Conservation (phyloP, 1,140 invertebrate species). For the Eriocheir sinensis region DNA sequence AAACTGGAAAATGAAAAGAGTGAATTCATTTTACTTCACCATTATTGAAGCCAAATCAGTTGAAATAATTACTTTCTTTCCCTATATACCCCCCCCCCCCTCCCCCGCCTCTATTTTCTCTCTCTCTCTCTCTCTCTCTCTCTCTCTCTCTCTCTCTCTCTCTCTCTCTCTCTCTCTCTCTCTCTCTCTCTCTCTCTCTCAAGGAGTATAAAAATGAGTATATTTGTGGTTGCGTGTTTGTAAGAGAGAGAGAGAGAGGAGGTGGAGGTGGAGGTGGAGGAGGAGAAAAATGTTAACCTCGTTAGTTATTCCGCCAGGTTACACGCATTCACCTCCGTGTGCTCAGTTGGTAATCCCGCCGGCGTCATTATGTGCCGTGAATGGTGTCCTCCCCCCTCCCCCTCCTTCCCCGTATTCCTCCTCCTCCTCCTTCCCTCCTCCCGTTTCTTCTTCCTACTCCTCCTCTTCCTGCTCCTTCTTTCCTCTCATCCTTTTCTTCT, state of each 20-base stretch:
- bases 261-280: background rate
- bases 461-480: background rate
- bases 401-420: background rate
- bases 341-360: constrained; percentile 44
- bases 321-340: constrained; percentile 63
- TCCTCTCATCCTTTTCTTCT: background rate
- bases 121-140: too few species aligned
- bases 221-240: background rate
- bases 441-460: background rate
- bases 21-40: background rate
- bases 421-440: background rate
- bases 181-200: too few species aligned
- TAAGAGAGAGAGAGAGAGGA: constrained; percentile 45
- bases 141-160: too few species aligned
- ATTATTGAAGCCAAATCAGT: background rate
- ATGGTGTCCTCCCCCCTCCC: background rate
- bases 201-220: background rate
- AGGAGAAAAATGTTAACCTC: constrained; percentile 36
- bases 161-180: too few species aligned
- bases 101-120: too few species aligned
- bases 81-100: too few species aligned
- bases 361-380: constrained; percentile 57
- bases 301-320: constrained; percentile 68
- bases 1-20: background rate
- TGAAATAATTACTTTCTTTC: constrained; percentile 1